Evolutionary conservation across 2,113 vertebrate genomes (phyloP), one percentile per base, ranked within the genome.

Genomic region (Campylomormyrus numenius): DNA sequence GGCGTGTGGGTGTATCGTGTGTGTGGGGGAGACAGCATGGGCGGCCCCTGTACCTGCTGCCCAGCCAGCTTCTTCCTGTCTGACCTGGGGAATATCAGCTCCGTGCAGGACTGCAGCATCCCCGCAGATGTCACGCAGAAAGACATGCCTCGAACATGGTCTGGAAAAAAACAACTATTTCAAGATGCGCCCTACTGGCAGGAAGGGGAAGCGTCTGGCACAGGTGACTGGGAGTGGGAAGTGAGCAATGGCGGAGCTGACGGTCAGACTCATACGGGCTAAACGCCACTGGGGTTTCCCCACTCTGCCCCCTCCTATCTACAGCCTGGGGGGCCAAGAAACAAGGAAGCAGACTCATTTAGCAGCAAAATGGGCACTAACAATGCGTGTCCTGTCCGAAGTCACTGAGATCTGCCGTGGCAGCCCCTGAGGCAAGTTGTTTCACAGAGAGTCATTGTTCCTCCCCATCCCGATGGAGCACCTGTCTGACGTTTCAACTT

Each of bases 141-240:
- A 92, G 96, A 95, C 90, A 98, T 91, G 6, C 97, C 97, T 8
- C 94, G 95, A 86, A 97, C 90, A 87, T 92, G 93, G 50, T 96
- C 98, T 99, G 94, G 39, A 91, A 91, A 93, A 0, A 93, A 88
- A 39, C 56, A 53, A 1, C 58, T 45, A 53, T n/a, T 39, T 45
- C 52, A 88, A 19, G 39, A n/a, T 11, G 85, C 1, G 1, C 39
- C 21, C 15, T n/a, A 62, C n/a, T 24, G 21, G 35, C 5, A 39
- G 56, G 39, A n/a, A 66, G 53, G 19, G 4, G 56, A 66, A 88
- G 86, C 1, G 0, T 56, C 0, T 17, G n/a, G 49, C 10, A 31
- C n/a, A 27, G 86, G 27, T 87, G 50, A 52, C 49, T 39, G 50
- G 86, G 17, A 87, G 7, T 56, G 86, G 50, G n/a, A 27, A 13